Percentiles rank a stretch among this genome's conserved stretches.
Evolutionary conservation across 2,888 invertebrate species (phyloP).

Genomic region (Platynereis dumerilii): DNA sequence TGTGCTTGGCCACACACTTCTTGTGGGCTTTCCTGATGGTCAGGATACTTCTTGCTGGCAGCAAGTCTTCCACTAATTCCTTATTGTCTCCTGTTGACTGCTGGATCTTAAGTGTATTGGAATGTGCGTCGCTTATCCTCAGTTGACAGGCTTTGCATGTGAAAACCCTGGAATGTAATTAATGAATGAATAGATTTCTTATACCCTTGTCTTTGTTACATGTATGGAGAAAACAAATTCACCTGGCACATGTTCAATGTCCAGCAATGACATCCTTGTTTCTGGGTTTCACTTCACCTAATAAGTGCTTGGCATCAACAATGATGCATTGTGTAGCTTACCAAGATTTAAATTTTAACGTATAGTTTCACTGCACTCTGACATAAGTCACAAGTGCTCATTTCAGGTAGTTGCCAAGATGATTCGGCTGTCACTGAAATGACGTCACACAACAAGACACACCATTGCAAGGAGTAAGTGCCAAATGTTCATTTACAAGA

Average conservation of each 20-base stretch:
- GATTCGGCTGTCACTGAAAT: too few species aligned
- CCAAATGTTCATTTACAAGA: slow-evolving; percentile 35
- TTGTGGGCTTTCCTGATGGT: slow-evolving; percentile 35
- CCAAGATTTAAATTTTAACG: slow-evolving; percentile 48
- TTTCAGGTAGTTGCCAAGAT: slow-evolving; percentile 45
- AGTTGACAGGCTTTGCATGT: slow-evolving; percentile 48
- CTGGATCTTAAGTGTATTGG: slow-evolving; percentile 40
- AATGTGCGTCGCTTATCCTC: slow-evolving; percentile 46
- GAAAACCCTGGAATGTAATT: slow-evolving; percentile 40
- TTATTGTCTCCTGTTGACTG: slow-evolving; percentile 20
- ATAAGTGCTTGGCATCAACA: slow-evolving; percentile 10
- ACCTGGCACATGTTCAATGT: too few species aligned
- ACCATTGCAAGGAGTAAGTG: too few species aligned
- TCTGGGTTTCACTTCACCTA: slow-evolving; percentile 36
- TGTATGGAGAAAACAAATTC: too few species aligned
- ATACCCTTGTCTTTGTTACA: not conserved
- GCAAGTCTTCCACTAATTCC: slow-evolving; percentile 47
- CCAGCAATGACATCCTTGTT: slow-evolving; percentile 46
- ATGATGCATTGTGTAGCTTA: slow-evolving; percentile 31
- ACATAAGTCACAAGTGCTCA: slow-evolving; percentile 44
- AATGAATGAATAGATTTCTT: not conserved
- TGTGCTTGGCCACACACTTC: slow-evolving; percentile 13
- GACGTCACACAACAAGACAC: too few species aligned
- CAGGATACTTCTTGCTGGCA: slow-evolving; percentile 50
- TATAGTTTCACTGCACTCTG: too few species aligned